phyloP scores from a whole-genome alignment of 2,888 invertebrate species.

The Cetonia aurata region DNA sequence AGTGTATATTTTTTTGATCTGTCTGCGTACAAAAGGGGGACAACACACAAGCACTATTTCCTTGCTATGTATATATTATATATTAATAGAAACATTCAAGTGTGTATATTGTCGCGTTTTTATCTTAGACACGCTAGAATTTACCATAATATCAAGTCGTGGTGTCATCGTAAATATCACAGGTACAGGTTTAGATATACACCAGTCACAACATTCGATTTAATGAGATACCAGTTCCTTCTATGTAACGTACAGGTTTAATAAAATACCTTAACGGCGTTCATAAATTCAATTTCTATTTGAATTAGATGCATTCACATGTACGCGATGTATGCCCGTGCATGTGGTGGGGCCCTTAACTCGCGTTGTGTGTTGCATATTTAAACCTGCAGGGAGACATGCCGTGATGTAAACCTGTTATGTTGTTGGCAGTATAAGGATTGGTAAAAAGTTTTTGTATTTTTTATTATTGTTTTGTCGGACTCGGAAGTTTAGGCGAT shows the following conservation, averaged over 20 bases:
- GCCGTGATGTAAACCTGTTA: too few species aligned
- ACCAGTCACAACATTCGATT: slow-evolving; percentile 22
- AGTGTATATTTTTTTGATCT: slow-evolving; percentile 17
- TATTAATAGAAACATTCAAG: background rate
- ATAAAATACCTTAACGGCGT: slow-evolving; percentile 27
- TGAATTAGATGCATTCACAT: slow-evolving; percentile 29
- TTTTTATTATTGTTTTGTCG: too few species aligned
- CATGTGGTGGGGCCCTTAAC: too few species aligned
- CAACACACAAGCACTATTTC: too few species aligned
- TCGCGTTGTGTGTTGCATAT: too few species aligned
- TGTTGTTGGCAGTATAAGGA: too few species aligned
- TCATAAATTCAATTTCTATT: slow-evolving; percentile 41
- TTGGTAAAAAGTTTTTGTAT: too few species aligned
- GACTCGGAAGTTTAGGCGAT: too few species aligned
- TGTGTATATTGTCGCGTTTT: slow-evolving; percentile 3
- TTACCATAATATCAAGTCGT: too few species aligned
- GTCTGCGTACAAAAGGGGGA: background rate
- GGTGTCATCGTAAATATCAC: slow-evolving; percentile 4
- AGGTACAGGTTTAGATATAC: slow-evolving; percentile 1
- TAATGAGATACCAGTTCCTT: slow-evolving; percentile 23
- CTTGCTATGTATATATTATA: too few species aligned
- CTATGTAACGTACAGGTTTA: slow-evolving; percentile 17
- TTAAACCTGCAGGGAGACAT: too few species aligned
- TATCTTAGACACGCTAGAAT: too few species aligned
- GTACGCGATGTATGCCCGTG: background rate